These are phyloP conservation scores for Neoarius graeffei DNA, from an alignment of 2,113 vertebrate genomes.

Conservation along the genomic window DNA sequence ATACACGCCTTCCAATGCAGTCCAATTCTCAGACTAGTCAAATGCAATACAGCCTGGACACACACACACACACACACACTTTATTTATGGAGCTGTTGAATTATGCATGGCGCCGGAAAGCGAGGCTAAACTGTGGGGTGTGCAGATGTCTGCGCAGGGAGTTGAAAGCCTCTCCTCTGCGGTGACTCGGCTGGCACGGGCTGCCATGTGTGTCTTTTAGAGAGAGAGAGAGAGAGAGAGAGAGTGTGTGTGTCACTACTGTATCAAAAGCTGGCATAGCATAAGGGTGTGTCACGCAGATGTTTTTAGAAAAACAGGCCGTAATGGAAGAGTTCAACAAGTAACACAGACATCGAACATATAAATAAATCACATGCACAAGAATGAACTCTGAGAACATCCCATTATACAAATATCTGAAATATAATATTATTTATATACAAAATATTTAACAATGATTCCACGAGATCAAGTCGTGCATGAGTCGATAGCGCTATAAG, in stretches of 20 bases:
- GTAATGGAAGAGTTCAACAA: neutral
- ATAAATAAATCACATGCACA: neutral
- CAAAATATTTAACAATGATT: neutral
- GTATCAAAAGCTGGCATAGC: neutral
- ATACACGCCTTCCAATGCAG: slow-evolving; percentile 8
- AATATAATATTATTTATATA: neutral
- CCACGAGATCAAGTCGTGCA: no score
- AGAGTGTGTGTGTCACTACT: neutral
- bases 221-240: slow-evolving; percentile 24
- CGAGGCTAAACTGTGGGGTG: slow-evolving; percentile 50
- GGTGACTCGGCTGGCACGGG: slow-evolving; percentile 28
- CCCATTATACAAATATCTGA: neutral
- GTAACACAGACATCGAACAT: neutral
- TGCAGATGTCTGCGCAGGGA: slow-evolving; percentile 42
- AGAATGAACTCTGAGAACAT: neutral
- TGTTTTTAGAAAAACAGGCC: neutral
- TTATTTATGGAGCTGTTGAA: slow-evolving; percentile 49
- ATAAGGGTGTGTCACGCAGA: slow-evolving; percentile 5
- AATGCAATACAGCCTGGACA: neutral
- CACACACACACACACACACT: slow-evolving; percentile 25
- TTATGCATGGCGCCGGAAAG: slow-evolving; percentile 44
- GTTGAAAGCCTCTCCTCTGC: slow-evolving; percentile 40
- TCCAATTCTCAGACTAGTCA: neutral
- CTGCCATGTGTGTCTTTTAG: slow-evolving; percentile 16
- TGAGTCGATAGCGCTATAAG: no score